Conservation (phyloP, 2,888 invertebrate genomes). For the Coelogynopora nodosa region DNA sequence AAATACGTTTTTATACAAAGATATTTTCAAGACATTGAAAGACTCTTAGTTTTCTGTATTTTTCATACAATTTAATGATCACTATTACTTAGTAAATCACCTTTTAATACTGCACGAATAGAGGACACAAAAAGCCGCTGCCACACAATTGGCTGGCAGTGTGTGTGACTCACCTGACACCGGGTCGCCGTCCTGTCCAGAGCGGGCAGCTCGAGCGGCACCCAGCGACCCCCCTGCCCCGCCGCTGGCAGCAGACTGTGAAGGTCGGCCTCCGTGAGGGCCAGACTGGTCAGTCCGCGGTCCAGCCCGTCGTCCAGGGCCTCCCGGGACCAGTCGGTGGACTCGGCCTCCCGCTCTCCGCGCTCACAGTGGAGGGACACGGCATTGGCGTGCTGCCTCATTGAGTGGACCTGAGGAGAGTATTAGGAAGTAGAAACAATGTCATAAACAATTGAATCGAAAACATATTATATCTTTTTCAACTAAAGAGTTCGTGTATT, state of each 20-base stretch:
- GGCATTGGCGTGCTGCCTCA: neutral
- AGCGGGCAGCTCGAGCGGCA: neutral
- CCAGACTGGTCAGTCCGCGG: neutral
- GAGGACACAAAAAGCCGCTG: too few relatives aligned
- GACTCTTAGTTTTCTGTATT: too few relatives aligned
- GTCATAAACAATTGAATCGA: too few relatives aligned
- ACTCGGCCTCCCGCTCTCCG: neutral
- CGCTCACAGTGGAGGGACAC: neutral
- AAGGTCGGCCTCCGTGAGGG: neutral
- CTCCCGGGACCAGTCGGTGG: neutral
- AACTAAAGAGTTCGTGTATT: too few relatives aligned
- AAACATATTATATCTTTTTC: too few relatives aligned
- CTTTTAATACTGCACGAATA: too few relatives aligned
- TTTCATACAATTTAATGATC: too few relatives aligned
- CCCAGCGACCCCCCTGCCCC: neutral
- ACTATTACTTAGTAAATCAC: too few relatives aligned
- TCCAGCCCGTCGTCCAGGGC: neutral
- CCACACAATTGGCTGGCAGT: too few relatives aligned
- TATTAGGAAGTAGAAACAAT: too few relatives aligned
- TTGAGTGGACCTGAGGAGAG: neutral
- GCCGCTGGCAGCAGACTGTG: neutral
- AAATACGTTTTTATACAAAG: too few relatives aligned
- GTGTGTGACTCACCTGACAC: constrained; percentile 8
- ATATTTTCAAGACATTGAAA: too few relatives aligned
- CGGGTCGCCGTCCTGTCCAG: neutral